Percentiles rank a stretch among this genome's conserved stretches.
phyloP scores from a whole-genome alignment of 2,113 vertebrate genomes.

The Misgurnus mizolepis region DNA sequence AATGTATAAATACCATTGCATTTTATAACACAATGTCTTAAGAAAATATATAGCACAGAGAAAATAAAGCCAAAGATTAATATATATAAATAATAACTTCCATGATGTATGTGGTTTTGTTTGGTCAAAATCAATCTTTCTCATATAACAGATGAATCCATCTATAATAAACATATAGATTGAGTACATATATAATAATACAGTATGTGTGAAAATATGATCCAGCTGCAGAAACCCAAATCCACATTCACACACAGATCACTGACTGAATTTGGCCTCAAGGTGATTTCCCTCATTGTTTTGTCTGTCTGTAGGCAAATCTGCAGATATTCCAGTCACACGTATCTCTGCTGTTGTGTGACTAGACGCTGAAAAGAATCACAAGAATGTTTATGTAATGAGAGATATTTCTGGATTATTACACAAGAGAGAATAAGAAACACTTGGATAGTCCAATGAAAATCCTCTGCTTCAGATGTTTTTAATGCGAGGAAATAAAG shows the following conservation, averaged over 20 bases:
- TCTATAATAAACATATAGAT: too few species aligned
- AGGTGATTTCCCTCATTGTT: constrained; percentile 13
- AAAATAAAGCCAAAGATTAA: too few species aligned
- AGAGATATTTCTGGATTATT: neutral
- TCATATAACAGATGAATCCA: too few species aligned
- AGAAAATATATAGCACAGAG: too few species aligned
- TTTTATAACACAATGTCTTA: too few species aligned
- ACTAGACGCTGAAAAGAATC: constrained; percentile 16
- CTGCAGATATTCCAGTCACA: constrained; percentile 1
- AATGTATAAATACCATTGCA: too few species aligned
- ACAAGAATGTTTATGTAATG: constrained; percentile 7
- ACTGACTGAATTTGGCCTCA: neutral
- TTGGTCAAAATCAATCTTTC: too few species aligned
- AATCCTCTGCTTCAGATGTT: constrained; percentile 5
- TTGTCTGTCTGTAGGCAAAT: constrained; percentile 11
- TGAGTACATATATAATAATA: too few species aligned
- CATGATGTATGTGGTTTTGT: too few species aligned
- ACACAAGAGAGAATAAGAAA: neutral
- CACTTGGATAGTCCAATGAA: neutral
- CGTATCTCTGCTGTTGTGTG: neutral
- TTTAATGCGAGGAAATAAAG: neutral
- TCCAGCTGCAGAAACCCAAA: constrained; percentile 28
- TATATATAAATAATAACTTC: too few species aligned
- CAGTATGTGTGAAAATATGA: neutral
- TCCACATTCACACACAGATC: neutral